Evolutionary conservation across 2,113 vertebrate species (phyloP), one percentile per base, ranked within the genome.

Genomic region (Patagioenas fasciata): DNA sequence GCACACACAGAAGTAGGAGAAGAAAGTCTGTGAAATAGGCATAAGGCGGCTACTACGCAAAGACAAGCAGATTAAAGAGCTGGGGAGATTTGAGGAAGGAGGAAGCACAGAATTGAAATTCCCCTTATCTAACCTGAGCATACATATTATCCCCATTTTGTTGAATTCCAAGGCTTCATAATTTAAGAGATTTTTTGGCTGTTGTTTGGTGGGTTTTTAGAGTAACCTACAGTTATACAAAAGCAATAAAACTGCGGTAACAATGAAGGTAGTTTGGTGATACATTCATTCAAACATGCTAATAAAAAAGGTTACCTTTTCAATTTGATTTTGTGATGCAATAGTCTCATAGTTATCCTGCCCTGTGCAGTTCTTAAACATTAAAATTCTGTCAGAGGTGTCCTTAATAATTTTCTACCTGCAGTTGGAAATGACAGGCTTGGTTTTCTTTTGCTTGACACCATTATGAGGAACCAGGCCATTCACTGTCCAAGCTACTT

Each of bases 401-500:
- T 90, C 96, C 80, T 93, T 80, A 84, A 12, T 77, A 85, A 94
- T 97, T 85, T 96, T 96, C 87, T 94, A 84, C 60, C 82, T 36
- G 15, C 88, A 88, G n/a, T 7, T 84, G 32, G 95, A 96, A 92
- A 95, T 90, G n/a, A 80, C 32, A 74, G 89, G 67, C 66, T 96
- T 97, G 80, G 80, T 91, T 96, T 96, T 95, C 82, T 67, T 74
- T 93, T 91, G 93, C 87, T 96, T 96, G 85, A 92, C 77, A 97
- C 85, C 94, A 88, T 69, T 78, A 62, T 90, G 96, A 97, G 97
- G 79, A 93, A 92, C 77, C 80, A 96, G 65, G 16, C 97, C 97
- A 70, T 93, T 97, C 91, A 94, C 72, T 92, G 95, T 95, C 97
- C 85, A 91, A 85, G 96, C 95, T 72, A 95, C 81, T 94, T 97